phyloP scores from a whole-genome alignment of 2,888 invertebrate species.

The Saturnia japonica region DNA sequence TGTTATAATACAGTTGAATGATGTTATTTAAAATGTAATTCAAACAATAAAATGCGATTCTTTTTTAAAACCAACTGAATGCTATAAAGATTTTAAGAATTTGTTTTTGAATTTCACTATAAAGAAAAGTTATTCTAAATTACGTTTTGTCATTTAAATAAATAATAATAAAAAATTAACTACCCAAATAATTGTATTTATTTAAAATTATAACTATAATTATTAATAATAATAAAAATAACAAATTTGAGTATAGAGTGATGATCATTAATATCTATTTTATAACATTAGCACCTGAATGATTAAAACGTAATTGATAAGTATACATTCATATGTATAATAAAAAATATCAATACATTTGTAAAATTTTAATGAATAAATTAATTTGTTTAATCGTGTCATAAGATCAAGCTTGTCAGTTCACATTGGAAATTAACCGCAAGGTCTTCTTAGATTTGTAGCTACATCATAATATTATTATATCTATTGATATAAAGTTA shows the following conservation, averaged over 20 bases:
- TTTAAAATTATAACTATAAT: neutral
- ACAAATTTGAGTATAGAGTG: neutral
- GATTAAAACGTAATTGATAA: too few relatives aligned
- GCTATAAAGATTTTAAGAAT: neutral
- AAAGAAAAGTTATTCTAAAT: neutral
- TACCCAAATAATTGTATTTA: too few relatives aligned
- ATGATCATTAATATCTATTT: neutral
- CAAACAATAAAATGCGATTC: neutral
- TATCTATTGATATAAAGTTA: conserved; percentile 36
- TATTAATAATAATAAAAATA: too few relatives aligned
- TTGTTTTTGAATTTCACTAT: neutral
- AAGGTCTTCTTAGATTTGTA: conserved; percentile 22
- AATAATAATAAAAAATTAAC: neutral
- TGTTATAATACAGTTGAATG: neutral
- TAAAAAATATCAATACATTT: neutral
- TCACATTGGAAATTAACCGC: conserved; percentile 15
- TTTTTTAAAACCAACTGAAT: too few relatives aligned
- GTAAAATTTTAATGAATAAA: conserved; percentile 1
- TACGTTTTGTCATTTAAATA: neutral
- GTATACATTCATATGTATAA: neutral
- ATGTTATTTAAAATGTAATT: neutral
- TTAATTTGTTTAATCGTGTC: conserved; percentile 4
- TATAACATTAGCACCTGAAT: neutral
- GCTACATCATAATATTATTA: conserved; percentile 24
- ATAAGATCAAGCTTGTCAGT: neutral